phyloP scores from a whole-genome alignment of 2,113 vertebrate species.

The Cephalopholis sonnerati region DNA sequence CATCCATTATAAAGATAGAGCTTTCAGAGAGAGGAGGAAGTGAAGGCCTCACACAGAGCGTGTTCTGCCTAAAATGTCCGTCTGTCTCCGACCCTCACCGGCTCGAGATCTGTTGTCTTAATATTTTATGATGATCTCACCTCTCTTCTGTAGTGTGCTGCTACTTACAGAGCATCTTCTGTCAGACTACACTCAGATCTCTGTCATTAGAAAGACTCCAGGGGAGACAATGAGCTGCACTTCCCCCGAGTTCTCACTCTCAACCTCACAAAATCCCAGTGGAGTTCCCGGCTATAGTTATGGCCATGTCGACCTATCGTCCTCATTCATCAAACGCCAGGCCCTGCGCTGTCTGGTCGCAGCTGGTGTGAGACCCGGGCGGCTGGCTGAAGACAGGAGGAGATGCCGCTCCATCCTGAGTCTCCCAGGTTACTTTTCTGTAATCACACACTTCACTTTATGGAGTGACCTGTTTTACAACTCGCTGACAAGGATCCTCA shows the following conservation, averaged over 20 bases:
- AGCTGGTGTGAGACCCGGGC: conserved; percentile 13
- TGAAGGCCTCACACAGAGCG: conserved; percentile 50
- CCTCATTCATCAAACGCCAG: conserved; percentile 35
- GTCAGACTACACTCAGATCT: conserved; percentile 30
- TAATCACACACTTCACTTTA: conserved; percentile 74
- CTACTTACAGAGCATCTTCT: conserved; percentile 39
- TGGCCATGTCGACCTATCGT: conserved; percentile 13
- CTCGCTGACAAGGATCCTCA: conserved; percentile 38
- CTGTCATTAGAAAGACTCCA: conserved; percentile 35
- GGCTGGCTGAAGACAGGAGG: conserved; percentile 2
- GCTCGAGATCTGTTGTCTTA: conserved; percentile 53
- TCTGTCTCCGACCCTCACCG: conserved; percentile 14
- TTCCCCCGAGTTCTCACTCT: conserved; percentile 25
- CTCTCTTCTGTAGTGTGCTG: conserved; percentile 24
- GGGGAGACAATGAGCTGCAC: conserved; percentile 33
- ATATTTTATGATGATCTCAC: conserved; percentile 70
- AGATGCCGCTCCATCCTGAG: conserved; percentile 12
- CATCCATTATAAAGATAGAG: conserved; percentile 74
- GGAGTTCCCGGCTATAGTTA: conserved; percentile 11
- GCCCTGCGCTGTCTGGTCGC: conserved; percentile 10
- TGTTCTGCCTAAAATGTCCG: conserved; percentile 68
- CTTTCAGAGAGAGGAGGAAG: conserved; percentile 72
- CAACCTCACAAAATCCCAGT: not conserved
- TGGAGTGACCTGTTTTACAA: conserved; percentile 69
- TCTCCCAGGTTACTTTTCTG: conserved; percentile 37